Percentiles rank a stretch among this genome's conserved stretches.
Conservation (phyloP, 2,888 invertebrate species). For the Limenitis camilla region DNA sequence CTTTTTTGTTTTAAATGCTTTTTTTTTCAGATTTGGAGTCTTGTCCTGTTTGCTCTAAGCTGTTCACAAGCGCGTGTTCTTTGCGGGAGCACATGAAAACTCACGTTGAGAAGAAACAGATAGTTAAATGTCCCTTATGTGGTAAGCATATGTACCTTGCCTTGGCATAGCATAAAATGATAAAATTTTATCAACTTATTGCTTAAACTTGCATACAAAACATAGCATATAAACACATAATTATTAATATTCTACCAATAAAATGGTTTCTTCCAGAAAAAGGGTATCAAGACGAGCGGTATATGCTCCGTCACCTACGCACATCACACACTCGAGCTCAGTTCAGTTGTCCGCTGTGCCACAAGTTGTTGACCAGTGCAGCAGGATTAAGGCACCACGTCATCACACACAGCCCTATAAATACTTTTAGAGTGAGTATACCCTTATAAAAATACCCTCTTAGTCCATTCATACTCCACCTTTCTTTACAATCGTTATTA, state of each 20-base stretch:
- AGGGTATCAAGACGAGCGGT: constrained; percentile 64
- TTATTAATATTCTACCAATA: too few relatives aligned
- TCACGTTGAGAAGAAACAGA: constrained; percentile 47
- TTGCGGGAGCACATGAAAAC: constrained; percentile 71
- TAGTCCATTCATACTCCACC: background rate
- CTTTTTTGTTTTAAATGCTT: background rate
- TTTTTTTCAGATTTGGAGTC: constrained; percentile 56
- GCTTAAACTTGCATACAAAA: too few relatives aligned
- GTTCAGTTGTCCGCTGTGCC: constrained; percentile 64
- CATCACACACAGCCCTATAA: constrained; percentile 60
- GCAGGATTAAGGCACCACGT: constrained; percentile 61
- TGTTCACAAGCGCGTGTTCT: constrained; percentile 71
- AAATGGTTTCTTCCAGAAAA: constrained; percentile 36
- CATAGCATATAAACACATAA: too few relatives aligned
- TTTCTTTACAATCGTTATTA: too few relatives aligned
- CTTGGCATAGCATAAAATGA: too few relatives aligned
- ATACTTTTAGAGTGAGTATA: constrained; percentile 53
- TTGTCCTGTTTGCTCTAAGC: constrained; percentile 61
- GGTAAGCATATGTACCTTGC: constrained; percentile 39
- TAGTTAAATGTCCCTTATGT: constrained; percentile 65
- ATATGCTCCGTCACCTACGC: constrained; percentile 69
- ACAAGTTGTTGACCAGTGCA: constrained; percentile 47
- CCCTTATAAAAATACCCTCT: background rate
- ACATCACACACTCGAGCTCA: constrained; percentile 56
- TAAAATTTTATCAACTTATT: too few relatives aligned